Evolutionary conservation across 2,113 vertebrate genomes (phyloP).

Genomic region (Pseudopipra pipra): DNA sequence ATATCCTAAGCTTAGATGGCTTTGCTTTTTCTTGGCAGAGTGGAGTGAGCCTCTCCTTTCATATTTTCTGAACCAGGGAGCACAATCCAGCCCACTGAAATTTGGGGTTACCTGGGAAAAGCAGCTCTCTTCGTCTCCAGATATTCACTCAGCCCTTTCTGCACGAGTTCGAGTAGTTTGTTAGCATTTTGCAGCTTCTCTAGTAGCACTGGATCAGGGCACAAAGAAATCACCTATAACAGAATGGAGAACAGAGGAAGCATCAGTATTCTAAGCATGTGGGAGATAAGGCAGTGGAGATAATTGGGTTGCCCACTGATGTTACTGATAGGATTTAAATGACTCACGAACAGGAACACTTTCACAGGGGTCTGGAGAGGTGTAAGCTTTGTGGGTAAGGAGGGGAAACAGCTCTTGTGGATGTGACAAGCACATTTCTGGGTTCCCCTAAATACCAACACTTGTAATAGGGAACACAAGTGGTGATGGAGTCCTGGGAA

Average conservation of each 20-base stretch:
- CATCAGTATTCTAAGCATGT: constrained; percentile 14
- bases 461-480: neutral
- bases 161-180: constrained; percentile 82
- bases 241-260: neutral
- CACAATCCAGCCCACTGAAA: neutral
- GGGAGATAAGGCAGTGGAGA: neutral
- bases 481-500: neutral
- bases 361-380: constrained; percentile 19
- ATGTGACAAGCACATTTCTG: neutral
- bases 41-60: neutral
- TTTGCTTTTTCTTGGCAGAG: neutral
- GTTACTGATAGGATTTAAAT: neutral
- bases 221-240: constrained; percentile 85
- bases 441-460: neutral
- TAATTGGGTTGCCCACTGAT: neutral
- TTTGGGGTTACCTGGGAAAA: constrained; percentile 82
- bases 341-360: neutral
- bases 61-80: neutral
- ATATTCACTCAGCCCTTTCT: constrained; percentile 90
- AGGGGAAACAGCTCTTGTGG: neutral
- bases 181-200: constrained; percentile 81
- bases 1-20: neutral
- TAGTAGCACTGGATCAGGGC: constrained; percentile 79
- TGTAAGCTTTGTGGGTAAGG: neutral
- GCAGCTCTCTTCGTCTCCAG: constrained; percentile 84